Conservation (phyloP, 2,888 invertebrate species). For the Panzeria rudis region DNA sequence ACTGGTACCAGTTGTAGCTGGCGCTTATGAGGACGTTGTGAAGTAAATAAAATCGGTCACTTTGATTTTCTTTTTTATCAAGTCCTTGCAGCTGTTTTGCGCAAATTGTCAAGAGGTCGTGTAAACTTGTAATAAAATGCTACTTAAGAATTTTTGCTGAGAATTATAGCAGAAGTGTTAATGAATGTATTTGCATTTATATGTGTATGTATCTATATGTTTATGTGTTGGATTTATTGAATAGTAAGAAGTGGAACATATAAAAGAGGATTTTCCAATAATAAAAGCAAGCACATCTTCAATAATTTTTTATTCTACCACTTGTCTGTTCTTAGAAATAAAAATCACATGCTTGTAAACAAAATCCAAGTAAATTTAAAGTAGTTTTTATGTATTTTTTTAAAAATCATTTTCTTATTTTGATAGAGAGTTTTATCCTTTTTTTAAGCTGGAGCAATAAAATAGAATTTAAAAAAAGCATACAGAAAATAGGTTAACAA, state of each 20-base stretch:
- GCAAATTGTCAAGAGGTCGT: conserved; percentile 71
- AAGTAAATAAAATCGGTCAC: conserved; percentile 1
- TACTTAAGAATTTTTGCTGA: conserved; percentile 63
- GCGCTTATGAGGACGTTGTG: conserved; percentile 29
- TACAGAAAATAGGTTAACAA: conserved; percentile 62
- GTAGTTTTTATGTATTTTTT: conserved; percentile 50
- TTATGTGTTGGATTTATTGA: conserved; percentile 27
- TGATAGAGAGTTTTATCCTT: conserved; percentile 27
- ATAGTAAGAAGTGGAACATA: conserved; percentile 40
- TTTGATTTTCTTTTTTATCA: conserved; percentile 56
- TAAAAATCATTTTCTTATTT: conserved; percentile 28
- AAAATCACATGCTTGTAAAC: conserved; percentile 46
- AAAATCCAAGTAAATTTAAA: conserved; percentile 67
- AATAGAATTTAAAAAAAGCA: conserved; percentile 50
- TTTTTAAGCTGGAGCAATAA: conserved; percentile 46
- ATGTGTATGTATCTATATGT: not conserved
- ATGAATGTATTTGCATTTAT: not conserved
- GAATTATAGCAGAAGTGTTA: conserved; percentile 50
- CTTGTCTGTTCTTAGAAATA: conserved; percentile 49
- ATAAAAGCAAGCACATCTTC: conserved; percentile 27
- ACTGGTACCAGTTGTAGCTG: conserved; percentile 30
- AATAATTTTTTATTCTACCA: conserved; percentile 36
- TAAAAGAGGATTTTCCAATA: conserved; percentile 65
- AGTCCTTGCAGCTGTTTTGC: conserved; percentile 71
- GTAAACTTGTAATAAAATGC: conserved; percentile 70